phyloP scores from a whole-genome alignment of 1,140 invertebrate species.

The Holotrichia oblita region DNA sequence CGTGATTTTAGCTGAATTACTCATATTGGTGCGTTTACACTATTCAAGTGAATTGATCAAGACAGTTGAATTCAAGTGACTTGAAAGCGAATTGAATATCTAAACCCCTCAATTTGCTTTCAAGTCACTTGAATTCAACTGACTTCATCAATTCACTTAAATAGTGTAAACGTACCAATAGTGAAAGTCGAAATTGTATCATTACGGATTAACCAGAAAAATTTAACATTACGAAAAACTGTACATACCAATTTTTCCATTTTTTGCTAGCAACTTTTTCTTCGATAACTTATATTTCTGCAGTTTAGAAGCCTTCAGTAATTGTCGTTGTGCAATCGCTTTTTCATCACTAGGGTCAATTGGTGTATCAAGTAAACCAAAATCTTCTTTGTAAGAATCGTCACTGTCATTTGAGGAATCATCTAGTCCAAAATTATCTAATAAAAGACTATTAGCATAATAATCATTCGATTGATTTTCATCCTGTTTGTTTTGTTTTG shows the following conservation, averaged over 20 bases:
- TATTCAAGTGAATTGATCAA: too few relatives aligned
- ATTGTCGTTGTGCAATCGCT: constrained; percentile 58
- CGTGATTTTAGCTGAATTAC: too few relatives aligned
- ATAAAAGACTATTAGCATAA: constrained; percentile 39
- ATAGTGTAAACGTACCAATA: too few relatives aligned
- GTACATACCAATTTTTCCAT: constrained; percentile 43
- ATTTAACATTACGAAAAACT: too few relatives aligned
- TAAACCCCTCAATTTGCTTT: too few relatives aligned
- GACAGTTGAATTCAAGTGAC: too few relatives aligned
- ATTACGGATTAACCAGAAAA: too few relatives aligned
- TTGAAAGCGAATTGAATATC: too few relatives aligned
- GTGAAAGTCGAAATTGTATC: too few relatives aligned
- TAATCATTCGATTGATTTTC: constrained; percentile 40
- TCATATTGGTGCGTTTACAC: too few relatives aligned
- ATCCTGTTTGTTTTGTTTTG: constrained; percentile 48
- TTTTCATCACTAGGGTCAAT: constrained; percentile 55
- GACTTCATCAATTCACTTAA: too few relatives aligned
- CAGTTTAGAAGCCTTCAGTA: constrained; percentile 56
- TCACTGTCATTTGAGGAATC: constrained; percentile 53
- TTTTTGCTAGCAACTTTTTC: constrained; percentile 52
- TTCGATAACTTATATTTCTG: constrained; percentile 55
- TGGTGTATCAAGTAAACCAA: constrained; percentile 45
- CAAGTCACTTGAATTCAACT: too few relatives aligned
- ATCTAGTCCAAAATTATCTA: constrained; percentile 53
- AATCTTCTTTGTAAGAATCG: constrained; percentile 54